These are phyloP conservation scores for Xenotilapia longispinis DNA, from an alignment of 2,113 vertebrate species.

Conservation along the genomic window DNA sequence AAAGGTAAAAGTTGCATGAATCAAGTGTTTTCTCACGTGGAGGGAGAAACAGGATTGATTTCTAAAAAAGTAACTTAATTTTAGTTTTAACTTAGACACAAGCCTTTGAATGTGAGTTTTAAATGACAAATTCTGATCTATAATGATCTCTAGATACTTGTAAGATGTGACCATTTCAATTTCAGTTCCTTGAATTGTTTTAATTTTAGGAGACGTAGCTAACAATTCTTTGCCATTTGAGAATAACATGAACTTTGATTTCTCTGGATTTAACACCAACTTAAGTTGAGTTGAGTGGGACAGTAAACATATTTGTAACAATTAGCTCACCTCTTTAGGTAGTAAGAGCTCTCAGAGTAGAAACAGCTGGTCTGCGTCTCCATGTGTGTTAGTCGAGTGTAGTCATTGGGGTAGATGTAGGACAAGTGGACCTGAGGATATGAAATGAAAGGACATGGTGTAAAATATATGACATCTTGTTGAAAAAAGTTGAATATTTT, in stretches of 20 bases:
- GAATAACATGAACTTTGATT: not conserved
- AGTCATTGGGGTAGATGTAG: conserved; percentile 91
- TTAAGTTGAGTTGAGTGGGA: not conserved
- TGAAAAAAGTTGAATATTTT: not conserved
- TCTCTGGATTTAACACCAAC: not conserved
- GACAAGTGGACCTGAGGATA: conserved; percentile 80
- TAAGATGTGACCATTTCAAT: not conserved
- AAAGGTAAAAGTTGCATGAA: not conserved
- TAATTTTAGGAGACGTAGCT: not conserved
- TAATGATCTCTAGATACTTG: not conserved
- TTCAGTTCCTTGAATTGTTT: not conserved
- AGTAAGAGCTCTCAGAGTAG: conserved; percentile 75
- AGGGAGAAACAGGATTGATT: not conserved
- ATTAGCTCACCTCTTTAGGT: conserved; percentile 72
- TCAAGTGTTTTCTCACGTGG: not conserved
- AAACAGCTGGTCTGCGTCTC: conserved; percentile 87
- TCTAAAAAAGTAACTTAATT: not conserved
- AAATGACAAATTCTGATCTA: accelerated
- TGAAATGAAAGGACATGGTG: not conserved
- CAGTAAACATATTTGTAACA: not conserved
- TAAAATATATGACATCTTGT: not conserved
- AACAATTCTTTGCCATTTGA: not conserved
- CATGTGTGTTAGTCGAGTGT: conserved; percentile 92
- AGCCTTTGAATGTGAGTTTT: not conserved
- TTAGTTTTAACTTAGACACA: not conserved